Conservation (phyloP, 2,113 vertebrate genomes). For the Canis aureus region DNA sequence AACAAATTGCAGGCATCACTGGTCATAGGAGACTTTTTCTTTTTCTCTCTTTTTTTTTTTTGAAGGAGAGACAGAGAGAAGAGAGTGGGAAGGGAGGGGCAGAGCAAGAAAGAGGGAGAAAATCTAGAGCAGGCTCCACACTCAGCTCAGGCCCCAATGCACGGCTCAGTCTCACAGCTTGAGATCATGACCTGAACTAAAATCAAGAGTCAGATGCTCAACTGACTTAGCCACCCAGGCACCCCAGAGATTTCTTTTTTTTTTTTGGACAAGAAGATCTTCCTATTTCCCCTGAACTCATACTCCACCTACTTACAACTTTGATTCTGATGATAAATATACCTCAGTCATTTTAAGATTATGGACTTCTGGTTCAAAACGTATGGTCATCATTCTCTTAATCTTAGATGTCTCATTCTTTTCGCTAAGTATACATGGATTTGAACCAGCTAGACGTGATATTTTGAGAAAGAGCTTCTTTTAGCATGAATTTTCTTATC, state of each 20-base stretch:
- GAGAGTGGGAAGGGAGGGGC: not conserved
- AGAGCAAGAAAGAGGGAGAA: not conserved
- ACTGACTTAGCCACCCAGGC: not conserved
- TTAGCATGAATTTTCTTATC: not conserved
- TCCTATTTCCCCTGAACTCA: not conserved
- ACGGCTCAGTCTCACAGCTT: not conserved
- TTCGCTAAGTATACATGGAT: not conserved
- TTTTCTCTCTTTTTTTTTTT: too few species aligned
- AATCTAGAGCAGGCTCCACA: not conserved
- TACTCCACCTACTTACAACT: not conserved
- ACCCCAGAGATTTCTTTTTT: not conserved
- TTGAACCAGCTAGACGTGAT: not conserved
- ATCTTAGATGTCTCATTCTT: not conserved
- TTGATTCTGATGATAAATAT: conserved; percentile 16
- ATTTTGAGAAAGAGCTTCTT: not conserved
- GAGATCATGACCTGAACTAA: not conserved
- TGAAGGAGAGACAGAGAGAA: not conserved
- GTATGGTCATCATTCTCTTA: not conserved
- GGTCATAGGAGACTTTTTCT: not conserved
- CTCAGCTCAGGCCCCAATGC: not conserved
- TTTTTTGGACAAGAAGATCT: not conserved
- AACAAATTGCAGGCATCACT: not conserved
- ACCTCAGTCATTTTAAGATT: not conserved
- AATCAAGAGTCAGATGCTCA: not conserved
- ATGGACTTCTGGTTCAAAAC: not conserved